phyloP scores from a whole-genome alignment of 2,113 vertebrate species.

The Diadophis punctatus region DNA sequence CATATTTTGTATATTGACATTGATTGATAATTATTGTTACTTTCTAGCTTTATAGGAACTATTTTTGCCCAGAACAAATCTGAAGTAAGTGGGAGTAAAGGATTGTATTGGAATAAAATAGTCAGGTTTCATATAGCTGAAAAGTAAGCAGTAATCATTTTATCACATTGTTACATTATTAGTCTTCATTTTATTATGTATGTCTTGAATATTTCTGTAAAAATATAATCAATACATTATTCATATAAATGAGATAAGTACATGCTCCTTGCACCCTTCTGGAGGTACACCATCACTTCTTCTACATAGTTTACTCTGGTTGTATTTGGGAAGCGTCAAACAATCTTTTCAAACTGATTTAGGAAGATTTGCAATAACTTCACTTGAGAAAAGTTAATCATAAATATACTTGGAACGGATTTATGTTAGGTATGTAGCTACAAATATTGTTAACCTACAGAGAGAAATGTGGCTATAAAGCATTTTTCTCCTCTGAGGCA shows the following conservation, averaged over 20 bases:
- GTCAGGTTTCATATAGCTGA: not conserved
- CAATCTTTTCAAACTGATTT: not conserved
- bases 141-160: not conserved
- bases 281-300: not conserved
- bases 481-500: not conserved
- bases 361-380: not conserved
- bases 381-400: not conserved
- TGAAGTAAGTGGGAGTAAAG: not conserved
- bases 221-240: not conserved
- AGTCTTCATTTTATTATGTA: not conserved
- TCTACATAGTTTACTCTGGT: not conserved
- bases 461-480: constrained; percentile 7
- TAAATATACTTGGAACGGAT: not conserved
- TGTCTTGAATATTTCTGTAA: not conserved
- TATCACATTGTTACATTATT: not conserved
- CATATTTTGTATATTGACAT: not conserved
- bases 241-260: not conserved
- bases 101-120: not conserved
- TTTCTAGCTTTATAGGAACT: not conserved
- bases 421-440: constrained; percentile 26
- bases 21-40: not conserved
- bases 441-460: constrained; percentile 24
- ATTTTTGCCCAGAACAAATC: not conserved
- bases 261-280: not conserved
- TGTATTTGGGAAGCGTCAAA: not conserved